Conservation (phyloP, 1,140 invertebrate species). For the Caenorhabditis latens region DNA sequence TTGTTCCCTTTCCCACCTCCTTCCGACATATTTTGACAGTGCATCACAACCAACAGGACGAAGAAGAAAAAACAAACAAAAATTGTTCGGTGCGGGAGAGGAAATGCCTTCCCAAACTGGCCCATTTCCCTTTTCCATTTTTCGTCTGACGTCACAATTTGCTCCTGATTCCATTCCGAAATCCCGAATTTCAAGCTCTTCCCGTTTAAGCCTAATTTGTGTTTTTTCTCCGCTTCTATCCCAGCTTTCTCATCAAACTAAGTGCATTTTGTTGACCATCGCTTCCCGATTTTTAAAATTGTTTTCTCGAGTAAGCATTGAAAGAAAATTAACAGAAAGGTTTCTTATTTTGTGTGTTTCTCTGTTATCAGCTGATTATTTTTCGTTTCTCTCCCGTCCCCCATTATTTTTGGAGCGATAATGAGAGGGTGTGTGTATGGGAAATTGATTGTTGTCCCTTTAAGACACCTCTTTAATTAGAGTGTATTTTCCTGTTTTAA, state of each 20-base stretch:
- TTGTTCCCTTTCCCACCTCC: not conserved
- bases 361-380: conserved; percentile 44
- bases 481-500: too few relatives aligned
- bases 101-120: not conserved
- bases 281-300: not conserved
- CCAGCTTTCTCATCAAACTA: conserved; percentile 26
- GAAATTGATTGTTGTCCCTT: too few relatives aligned
- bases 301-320: not conserved
- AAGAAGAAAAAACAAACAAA: conserved; percentile 28
- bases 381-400: not conserved
- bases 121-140: not conserved
- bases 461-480: too few relatives aligned
- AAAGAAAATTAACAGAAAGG: not conserved
- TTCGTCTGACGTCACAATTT: not conserved
- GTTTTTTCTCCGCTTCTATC: too few relatives aligned
- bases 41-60: not conserved
- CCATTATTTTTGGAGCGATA: not conserved
- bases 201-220: too few relatives aligned
- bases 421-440: not conserved
- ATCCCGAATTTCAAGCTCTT: too few relatives aligned
- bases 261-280: conserved; percentile 45
- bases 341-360: conserved; percentile 17
- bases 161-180: not conserved
- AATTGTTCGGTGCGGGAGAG: not conserved
- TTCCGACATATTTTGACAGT: conserved; percentile 38